Evolutionary conservation across 2,797 vertebrate species (phyloP).

Genomic region (Helostoma temminkii): DNA sequence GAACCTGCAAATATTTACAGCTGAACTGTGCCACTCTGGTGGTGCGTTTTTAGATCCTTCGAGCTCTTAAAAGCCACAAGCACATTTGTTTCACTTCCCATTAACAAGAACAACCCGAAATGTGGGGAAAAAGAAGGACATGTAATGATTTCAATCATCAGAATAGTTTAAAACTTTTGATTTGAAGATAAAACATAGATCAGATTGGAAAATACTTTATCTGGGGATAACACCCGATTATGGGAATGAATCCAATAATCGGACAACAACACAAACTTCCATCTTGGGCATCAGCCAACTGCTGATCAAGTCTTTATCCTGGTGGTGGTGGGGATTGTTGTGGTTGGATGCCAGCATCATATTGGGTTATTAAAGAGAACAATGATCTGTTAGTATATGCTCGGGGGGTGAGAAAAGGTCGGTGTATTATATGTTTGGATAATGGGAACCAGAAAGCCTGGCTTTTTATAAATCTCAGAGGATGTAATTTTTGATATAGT

Average conservation of each 20-base stretch:
- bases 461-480: constrained; percentile 17
- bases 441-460: constrained; percentile 4
- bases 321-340: constrained; percentile 22
- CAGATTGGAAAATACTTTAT: constrained; percentile 30
- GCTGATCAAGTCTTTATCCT: constrained; percentile 52
- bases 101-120: constrained; percentile 33
- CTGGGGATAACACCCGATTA: constrained; percentile 51
- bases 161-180: constrained; percentile 36
- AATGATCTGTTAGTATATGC: constrained; percentile 48
- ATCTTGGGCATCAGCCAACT: constrained; percentile 41
- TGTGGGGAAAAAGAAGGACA: not conserved
- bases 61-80: constrained; percentile 58
- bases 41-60: constrained; percentile 53
- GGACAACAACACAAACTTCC: constrained; percentile 54
- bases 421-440: constrained; percentile 37
- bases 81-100: constrained; percentile 57
- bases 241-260: constrained; percentile 58
- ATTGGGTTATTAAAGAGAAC: constrained; percentile 52
- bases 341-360: constrained; percentile 39
- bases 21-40: constrained; percentile 43
- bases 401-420: constrained; percentile 25
- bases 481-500: constrained; percentile 28
- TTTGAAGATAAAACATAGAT: constrained; percentile 54
- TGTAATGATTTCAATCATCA: constrained; percentile 53
- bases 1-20: constrained; percentile 48